phyloP scores from a whole-genome alignment of 2,113 vertebrate genomes.

The Crotalus tigris region DNA sequence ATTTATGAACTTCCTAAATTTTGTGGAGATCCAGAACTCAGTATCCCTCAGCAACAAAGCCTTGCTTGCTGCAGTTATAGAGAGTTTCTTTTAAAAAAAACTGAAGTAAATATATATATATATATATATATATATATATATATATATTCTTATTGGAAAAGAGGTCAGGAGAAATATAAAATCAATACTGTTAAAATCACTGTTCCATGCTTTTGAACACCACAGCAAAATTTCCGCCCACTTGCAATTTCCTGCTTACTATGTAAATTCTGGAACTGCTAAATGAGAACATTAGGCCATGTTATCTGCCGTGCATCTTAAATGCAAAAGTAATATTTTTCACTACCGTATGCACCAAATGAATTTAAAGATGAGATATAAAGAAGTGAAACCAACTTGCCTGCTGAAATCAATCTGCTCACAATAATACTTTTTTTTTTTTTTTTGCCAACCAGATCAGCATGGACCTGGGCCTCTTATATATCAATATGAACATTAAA shows the following conservation, averaged over 20 bases:
- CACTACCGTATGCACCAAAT: not conserved
- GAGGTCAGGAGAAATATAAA: rapidly evolving
- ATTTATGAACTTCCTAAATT: not conserved
- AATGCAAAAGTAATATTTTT: not conserved
- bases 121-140: no score
- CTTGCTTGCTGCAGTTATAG: not conserved
- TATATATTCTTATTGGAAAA: not conserved
- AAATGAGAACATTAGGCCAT: not conserved
- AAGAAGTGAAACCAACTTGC: not conserved
- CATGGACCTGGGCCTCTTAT: not conserved
- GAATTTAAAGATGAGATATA: not conserved
- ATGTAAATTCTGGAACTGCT: not conserved
- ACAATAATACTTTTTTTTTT: not conserved
- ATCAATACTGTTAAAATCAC: not conserved
- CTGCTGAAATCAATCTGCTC: not conserved
- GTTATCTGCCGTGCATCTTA: not conserved
- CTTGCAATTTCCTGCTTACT: not conserved
- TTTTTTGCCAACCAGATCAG: not conserved
- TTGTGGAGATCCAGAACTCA: not conserved
- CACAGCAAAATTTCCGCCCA: not conserved
- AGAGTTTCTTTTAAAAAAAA: not conserved
- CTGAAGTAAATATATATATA: not conserved
- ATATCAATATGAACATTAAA: not conserved
- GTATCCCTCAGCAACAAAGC: not conserved
- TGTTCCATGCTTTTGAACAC: not conserved